These are phyloP conservation scores for Gymnosoma rotundatum DNA, from an alignment of 2,888 invertebrate species.

Conservation along the genomic window DNA sequence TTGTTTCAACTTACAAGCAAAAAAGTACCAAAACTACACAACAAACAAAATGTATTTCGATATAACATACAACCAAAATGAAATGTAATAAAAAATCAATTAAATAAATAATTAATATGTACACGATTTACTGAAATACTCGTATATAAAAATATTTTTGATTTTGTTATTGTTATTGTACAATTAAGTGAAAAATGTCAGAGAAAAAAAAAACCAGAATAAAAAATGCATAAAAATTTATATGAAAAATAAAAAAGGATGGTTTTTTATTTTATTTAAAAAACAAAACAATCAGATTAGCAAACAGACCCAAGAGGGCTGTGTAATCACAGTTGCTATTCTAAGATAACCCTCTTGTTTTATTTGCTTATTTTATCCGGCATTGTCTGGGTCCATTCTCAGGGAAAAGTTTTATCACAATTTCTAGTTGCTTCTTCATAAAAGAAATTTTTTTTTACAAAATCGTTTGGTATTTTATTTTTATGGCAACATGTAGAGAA, in stretches of 20 bases:
- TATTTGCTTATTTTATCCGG: too few species aligned
- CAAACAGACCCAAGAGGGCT: too few species aligned
- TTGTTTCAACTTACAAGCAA: conserved; percentile 29
- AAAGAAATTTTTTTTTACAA: too few species aligned
- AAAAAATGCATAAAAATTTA: conserved; percentile 46
- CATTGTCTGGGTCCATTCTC: too few species aligned
- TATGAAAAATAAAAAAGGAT: conserved; percentile 5
- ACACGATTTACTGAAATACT: conserved; percentile 21
- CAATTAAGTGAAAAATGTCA: conserved; percentile 35
- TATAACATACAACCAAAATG: neutral
- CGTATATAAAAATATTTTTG: conserved; percentile 23
- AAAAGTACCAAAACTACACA: conserved; percentile 29
- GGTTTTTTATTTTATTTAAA: conserved; percentile 13
- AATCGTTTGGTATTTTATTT: too few species aligned
- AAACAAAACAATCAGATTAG: too few species aligned
- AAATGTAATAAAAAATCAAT: neutral
- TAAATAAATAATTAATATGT: neutral
- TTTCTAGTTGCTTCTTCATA: too few species aligned
- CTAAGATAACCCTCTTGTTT: too few species aligned
- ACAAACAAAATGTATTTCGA: neutral
- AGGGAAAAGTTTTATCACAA: too few species aligned
- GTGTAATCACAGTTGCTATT: too few species aligned
- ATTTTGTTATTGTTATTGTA: conserved; percentile 48
- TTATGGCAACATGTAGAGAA: too few species aligned
- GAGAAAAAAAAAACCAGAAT: conserved; percentile 10